Evolutionary conservation across 1,140 invertebrate genomes (phyloP), one percentile per base, ranked within the genome.

Genomic region (Drosophila insularis): DNA sequence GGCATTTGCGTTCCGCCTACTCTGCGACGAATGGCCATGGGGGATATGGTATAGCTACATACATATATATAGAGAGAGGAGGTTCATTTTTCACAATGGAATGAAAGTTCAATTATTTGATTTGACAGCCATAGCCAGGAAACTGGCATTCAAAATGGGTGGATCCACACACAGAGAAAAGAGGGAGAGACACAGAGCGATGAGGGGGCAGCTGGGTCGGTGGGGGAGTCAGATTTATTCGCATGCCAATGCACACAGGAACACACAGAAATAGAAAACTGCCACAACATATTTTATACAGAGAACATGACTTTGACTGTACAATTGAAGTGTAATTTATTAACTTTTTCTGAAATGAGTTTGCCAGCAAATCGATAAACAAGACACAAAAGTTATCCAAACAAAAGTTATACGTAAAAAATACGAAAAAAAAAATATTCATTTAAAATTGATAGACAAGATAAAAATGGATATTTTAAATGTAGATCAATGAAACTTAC

Each of bases 31-130:
- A 50, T 50, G 43, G 43, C 43, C 10, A 50, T 50, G 43, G 32
- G 43, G 14, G 11, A 19, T 46, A 19, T 43, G 40, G n/a, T 43
- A 43, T 27, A 27, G 27, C 27, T 27, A 27, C 27, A 27, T 27
- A 27, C 27, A 27, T 27, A 27, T 27, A 27, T 27, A 27, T 43
- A 14, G 5, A 19, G 43, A 54, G 46, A 31, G 64, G 64, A 63
- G 64, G 63, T 78, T 86, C 78, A 85, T 85, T 85, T 87, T 86
- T 86, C 78, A 86, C 78, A 86, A 87, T 86, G 82, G 74, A 81
- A 79, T 79, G 82, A 87, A 86, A 87, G 82, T 87, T 86, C 78
- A 86, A 86, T 86, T 86, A 87, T 86, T 86, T 86, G 81, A 86
- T 86, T 86, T 86, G 81, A 86, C 81, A 87, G 82, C 54, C 78